Base-by-base conservation (phyloP, 1,140 invertebrate genomes). In the Pollicipes pollicipes region DNA sequence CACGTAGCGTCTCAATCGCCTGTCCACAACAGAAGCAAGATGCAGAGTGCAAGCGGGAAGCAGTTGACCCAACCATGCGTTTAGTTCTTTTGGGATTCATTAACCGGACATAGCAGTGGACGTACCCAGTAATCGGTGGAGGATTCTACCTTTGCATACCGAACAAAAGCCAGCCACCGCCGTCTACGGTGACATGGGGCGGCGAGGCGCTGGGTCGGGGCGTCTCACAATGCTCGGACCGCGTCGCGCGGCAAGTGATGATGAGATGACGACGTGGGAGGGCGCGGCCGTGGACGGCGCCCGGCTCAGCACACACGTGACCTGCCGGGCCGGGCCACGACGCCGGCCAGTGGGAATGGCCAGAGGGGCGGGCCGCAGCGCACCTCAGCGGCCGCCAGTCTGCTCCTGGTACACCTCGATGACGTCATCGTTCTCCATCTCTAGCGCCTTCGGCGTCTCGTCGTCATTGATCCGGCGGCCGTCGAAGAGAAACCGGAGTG, bases 381-480 rank as follows among this genome's bases (percentile, higher is more conserved):
- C 10, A 64, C 68, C 73, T 72, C 73, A 73, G 71, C 72, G 70
- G 37, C 88, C 88, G 67, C 88, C 88, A 35, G 86, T 86, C 77
- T 89, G 88, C 78, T 89, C 87, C 80, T 89, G 87, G 77, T 89
- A 89, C 13, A 90, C 88, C 79, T 90, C 88, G 76, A 90, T 90
- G 26, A 88, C 86, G 78, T 88, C 87, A 75, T 88, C 87, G 74
- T 88, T 87, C 76, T 87, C 86, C 87, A 88, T 88, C 78, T 88
- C 87, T 71, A 88, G 77, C 83, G 72, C 74, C 69, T 89, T 89
- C 74, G 89, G 89, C 71, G 88, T 90, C 79, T 90, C 88, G 74
- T 88, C 87, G 78, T 90, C 88, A 71, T 88, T 88, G 73, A 90
- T 88, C 76, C 89, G 82, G 76, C 87, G 83, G 35, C 88, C 88